These are phyloP conservation scores for Brachionus rubens DNA, from an alignment of 1,140 invertebrate species.

Conservation along the genomic window DNA sequence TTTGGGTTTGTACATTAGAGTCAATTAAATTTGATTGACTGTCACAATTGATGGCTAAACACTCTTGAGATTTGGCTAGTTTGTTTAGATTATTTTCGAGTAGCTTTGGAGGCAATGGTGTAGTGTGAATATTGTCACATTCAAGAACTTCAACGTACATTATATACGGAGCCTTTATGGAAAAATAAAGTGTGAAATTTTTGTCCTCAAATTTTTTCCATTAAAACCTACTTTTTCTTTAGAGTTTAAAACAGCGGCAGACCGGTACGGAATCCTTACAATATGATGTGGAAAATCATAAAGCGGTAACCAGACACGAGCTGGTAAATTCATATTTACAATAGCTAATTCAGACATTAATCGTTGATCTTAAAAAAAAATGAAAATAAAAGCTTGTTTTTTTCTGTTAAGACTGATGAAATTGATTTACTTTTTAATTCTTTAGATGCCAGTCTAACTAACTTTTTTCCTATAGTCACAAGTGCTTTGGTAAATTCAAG, in stretches of 20 bases:
- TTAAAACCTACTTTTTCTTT: constrained; percentile 81
- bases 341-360: constrained; percentile 85
- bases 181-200: neutral
- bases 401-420: neutral
- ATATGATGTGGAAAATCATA: constrained; percentile 72
- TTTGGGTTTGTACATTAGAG: neutral
- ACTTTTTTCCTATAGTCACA: constrained; percentile 81
- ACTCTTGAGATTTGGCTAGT: neutral
- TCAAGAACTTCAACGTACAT: constrained; percentile 93
- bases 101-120: constrained; percentile 74
- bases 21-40: neutral
- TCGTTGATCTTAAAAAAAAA: constrained; percentile 60
- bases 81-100: constrained; percentile 57
- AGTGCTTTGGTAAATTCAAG: constrained; percentile 78
- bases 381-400: constrained; percentile 54
- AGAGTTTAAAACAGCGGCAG: constrained; percentile 92
- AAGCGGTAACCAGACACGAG: constrained; percentile 91
- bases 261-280: constrained; percentile 84
- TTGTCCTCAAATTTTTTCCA: too few relatives aligned
- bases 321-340: constrained; percentile 92
- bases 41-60: neutral
- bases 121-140: constrained; percentile 77
- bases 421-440: constrained; percentile 72
- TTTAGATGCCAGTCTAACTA: constrained; percentile 85
- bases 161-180: constrained; percentile 77